Evolutionary conservation across 2,888 invertebrate genomes (phyloP).

Genomic region (Drosophila paranaensis): DNA sequence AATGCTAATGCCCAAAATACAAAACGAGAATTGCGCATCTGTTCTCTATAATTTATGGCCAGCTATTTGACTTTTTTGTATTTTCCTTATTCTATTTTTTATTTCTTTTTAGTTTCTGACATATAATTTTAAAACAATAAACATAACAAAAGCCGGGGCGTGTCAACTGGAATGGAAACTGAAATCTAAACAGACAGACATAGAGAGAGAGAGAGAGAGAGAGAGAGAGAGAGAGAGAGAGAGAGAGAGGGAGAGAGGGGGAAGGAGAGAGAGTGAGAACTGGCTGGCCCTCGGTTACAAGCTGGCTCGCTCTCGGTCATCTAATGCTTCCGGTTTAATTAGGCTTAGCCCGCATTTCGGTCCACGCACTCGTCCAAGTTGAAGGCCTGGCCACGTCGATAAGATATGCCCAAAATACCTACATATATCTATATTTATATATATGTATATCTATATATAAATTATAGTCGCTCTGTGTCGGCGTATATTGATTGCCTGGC

Average conservation of each 20-base stretch:
- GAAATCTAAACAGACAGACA: constrained; percentile 16
- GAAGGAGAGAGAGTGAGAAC: background rate
- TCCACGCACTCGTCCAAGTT: constrained; percentile 42
- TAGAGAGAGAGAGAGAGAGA: too few species aligned
- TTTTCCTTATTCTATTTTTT: constrained; percentile 31
- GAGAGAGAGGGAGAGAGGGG: background rate
- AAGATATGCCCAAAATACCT: constrained; percentile 44
- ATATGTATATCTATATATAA: background rate
- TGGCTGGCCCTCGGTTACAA: constrained; percentile 62
- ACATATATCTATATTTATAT: constrained; percentile 1
- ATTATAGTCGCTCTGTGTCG: constrained; percentile 19
- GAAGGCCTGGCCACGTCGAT: constrained; percentile 49
- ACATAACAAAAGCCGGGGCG: constrained; percentile 65
- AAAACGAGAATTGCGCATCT: constrained; percentile 58
- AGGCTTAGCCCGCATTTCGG: constrained; percentile 49
- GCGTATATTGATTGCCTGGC: constrained; percentile 68
- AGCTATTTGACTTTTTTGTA: constrained; percentile 20
- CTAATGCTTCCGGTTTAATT: constrained; percentile 80
- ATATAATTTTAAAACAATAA: constrained; percentile 69
- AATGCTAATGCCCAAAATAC: constrained; percentile 56
- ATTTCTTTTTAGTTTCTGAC: constrained; percentile 32
- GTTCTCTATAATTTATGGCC: constrained; percentile 57
- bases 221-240: background rate
- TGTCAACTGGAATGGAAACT: constrained; percentile 63
- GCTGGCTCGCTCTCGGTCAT: constrained; percentile 37